These are phyloP conservation scores for Baronia brevicornis DNA, from an alignment of 2,888 invertebrate species.

Conservation along the genomic window DNA sequence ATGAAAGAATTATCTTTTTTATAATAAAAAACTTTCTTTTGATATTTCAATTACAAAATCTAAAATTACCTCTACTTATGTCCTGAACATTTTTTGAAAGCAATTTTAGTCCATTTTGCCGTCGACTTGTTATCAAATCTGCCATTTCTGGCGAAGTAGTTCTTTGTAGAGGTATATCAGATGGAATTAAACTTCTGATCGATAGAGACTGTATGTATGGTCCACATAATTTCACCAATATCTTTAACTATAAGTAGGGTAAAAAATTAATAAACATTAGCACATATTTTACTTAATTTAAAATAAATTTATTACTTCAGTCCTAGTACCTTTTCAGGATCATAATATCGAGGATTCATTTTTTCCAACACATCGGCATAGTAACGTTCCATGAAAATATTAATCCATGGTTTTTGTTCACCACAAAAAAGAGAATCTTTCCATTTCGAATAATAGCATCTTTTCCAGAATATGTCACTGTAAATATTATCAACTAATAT, in stretches of 20 bases:
- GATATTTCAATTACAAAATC: not conserved
- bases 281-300: not conserved
- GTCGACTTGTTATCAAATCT: conserved; percentile 52
- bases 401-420: conserved; percentile 53
- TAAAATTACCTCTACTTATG: conserved; percentile 41
- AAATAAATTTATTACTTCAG: conserved; percentile 14
- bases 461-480: conserved; percentile 67
- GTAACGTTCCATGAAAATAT: conserved; percentile 60
- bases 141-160: conserved; percentile 64
- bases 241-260: no score
- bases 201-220: conserved; percentile 56
- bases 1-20: no score
- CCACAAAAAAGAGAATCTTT: conserved; percentile 36
- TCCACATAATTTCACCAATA: conserved; percentile 59
- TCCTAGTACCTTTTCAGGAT: conserved; percentile 58
- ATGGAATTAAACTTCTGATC: conserved; percentile 57
- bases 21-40: not conserved
- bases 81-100: conserved; percentile 32
- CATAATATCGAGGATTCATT: conserved; percentile 62
- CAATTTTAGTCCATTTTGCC: conserved; percentile 33
- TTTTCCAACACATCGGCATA: conserved; percentile 64
- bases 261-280: conserved; percentile 6
- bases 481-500: conserved; percentile 62
- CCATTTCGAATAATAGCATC: conserved; percentile 57
- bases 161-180: conserved; percentile 57